phyloP scores from a whole-genome alignment of 1,140 invertebrate genomes.

The Oreohelix idahoensis region DNA sequence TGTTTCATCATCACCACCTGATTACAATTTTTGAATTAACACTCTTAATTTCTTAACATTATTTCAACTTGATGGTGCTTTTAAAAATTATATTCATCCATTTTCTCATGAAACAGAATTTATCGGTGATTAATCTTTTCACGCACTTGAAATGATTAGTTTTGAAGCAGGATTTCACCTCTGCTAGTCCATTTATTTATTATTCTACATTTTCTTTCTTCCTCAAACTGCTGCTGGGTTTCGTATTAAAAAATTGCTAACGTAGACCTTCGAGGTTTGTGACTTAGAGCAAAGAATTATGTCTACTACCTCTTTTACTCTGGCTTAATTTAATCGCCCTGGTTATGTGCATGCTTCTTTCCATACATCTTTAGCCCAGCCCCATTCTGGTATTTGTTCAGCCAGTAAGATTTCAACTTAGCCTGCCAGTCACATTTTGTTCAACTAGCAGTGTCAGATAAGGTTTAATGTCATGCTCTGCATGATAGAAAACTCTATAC shows the following conservation, averaged over 20 bases:
- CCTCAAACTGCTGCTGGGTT: slow-evolving; percentile 3
- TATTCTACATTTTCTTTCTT: neutral
- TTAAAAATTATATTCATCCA: too few species aligned
- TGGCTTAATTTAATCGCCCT: neutral
- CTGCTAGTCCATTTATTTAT: neutral
- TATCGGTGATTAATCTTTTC: too few species aligned
- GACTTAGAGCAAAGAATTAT: neutral
- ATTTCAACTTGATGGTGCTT: too few species aligned
- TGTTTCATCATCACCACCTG: too few species aligned
- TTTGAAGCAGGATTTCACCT: too few species aligned
- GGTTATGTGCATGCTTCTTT: neutral
- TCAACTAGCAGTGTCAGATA: neutral
- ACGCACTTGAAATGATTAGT: too few species aligned
- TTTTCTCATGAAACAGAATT: too few species aligned
- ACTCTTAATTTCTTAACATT: too few species aligned
- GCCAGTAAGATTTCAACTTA: neutral
- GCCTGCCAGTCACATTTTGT: neutral
- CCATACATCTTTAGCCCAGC: neutral
- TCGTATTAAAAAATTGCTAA: neutral
- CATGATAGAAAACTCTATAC: too few species aligned
- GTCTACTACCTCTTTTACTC: neutral
- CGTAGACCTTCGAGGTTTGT: slow-evolving; percentile 7
- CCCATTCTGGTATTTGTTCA: neutral
- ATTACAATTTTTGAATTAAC: too few species aligned
- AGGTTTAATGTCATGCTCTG: too few species aligned